A percentile compares a stretch with the other conserved stretches of the same genome.
These are phyloP conservation scores for Oxytorus armatus DNA, from an alignment of 2,888 invertebrate species.

Conservation along the genomic window DNA sequence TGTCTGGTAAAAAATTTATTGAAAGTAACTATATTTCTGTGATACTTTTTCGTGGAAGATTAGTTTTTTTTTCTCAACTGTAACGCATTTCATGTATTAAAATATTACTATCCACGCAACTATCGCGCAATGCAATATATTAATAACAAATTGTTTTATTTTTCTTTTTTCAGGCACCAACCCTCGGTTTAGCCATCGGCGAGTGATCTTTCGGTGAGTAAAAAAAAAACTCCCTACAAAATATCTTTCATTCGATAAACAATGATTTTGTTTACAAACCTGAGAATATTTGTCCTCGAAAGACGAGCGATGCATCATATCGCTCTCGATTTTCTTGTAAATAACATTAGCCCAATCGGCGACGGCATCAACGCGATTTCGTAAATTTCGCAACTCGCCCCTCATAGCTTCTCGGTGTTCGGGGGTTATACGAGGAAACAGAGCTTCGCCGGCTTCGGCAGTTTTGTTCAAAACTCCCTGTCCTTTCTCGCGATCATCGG, in stretches of 20 bases:
- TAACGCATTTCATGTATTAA: too few relatives aligned
- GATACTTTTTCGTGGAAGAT: too few relatives aligned
- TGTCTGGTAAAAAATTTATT: too few relatives aligned
- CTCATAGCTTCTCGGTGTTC: conserved; percentile 95
- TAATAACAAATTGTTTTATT: too few relatives aligned
- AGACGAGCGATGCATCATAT: conserved; percentile 95
- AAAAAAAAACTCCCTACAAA: neutral
- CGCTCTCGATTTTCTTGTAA: conserved; percentile 94
- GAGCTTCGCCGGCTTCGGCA: conserved; percentile 94
- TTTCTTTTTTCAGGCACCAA: too few relatives aligned
- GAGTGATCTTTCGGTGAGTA: neutral
- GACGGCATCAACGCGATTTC: conserved; percentile 93
- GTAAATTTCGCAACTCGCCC: conserved; percentile 91
- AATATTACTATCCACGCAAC: too few relatives aligned
- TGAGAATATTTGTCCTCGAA: conserved; percentile 97
- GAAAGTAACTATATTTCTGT: too few relatives aligned
- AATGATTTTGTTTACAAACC: conserved; percentile 56
- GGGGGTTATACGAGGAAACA: conserved; percentile 94
- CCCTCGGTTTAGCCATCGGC: too few relatives aligned
- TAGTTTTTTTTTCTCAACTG: too few relatives aligned
- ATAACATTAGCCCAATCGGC: conserved; percentile 93
- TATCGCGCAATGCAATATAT: too few relatives aligned
- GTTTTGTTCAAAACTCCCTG: conserved; percentile 91
- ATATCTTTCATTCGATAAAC: neutral
- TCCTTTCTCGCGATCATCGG: conserved; percentile 91